Percentiles rank a stretch among this genome's conserved stretches.
These are phyloP conservation scores for rat (Rattus norvegicus) DNA, from an alignment of 2,113 vertebrate genomes.

Conservation along the genomic window DNA sequence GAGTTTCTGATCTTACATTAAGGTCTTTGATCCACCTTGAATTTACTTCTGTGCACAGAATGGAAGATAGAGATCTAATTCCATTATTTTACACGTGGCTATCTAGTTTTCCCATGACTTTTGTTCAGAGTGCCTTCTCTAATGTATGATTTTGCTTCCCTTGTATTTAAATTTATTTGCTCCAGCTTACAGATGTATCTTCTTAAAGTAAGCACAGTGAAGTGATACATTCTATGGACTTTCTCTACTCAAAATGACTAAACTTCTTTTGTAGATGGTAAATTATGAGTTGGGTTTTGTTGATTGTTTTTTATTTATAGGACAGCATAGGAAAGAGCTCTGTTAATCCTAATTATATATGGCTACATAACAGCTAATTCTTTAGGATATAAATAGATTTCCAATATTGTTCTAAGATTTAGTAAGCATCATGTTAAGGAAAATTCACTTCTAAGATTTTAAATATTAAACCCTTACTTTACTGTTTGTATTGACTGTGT, in stretches of 20 bases:
- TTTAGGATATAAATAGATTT: background rate
- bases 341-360: background rate
- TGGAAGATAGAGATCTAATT: background rate
- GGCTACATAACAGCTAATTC: background rate
- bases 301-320: background rate
- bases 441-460: conserved; percentile 22
- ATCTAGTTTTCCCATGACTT: background rate
- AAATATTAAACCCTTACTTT: background rate
- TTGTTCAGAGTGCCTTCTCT: background rate
- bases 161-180: conserved; percentile 15
- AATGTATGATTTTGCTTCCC: background rate
- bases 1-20: background rate
- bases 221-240: background rate
- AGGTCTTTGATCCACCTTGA: background rate
- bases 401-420: background rate
- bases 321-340: background rate
- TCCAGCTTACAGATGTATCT: background rate
- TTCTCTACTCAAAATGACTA: conserved; percentile 36
- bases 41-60: background rate
- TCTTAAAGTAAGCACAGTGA: conserved; percentile 39
- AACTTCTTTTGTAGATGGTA: conserved; percentile 14
- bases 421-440: background rate
- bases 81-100: background rate
- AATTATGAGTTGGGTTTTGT: conserved; percentile 11
- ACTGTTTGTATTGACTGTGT: background rate